Evolutionary conservation across 2,888 invertebrate species (phyloP), one percentile per base, ranked within the genome.

Genomic region (Gastrophysa polygoni): DNA sequence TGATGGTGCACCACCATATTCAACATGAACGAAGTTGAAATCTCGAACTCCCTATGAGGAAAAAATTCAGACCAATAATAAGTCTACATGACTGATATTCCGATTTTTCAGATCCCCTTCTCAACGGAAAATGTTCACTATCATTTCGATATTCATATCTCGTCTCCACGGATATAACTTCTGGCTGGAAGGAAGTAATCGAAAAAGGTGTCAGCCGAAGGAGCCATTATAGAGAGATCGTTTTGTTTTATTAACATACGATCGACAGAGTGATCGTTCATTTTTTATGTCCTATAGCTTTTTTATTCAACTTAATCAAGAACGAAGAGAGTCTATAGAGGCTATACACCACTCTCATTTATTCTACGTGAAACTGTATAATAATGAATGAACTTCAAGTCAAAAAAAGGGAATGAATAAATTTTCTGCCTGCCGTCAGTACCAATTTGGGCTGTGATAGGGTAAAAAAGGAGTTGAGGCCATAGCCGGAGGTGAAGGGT

Each of bases 221-320:
- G n/a, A 10, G 29, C 32, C 49, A 7, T 49, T 20, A 48, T 8
- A 14, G 17, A 49, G 16, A 49, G 20, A 17, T 50, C 50, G 16
- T n/a, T 50, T 50, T 50, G 50, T 50, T 50, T 50, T 29, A 50
- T 50, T 32, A 50, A 29, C 50, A 28, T 50, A 50, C 28, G 50
- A 50, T 50, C 28, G 50, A 16, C 24, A 49, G n/a, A 11, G 32
- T 24, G 24, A 7, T 50, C 29, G 28, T 50, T 28, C 29, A 3
- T 16, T 14, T 50, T 50, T 50, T 11, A 32, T 32, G 32, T 32
- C 7, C 32, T 32, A 14, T 14, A 38, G 38, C n/a, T 38, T 38
- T 32, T 32, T 32, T 11, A 10, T 38, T 38, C 14, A 8, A 38
- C 38, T 38, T n/a, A 38, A 38, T 38, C 14, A 38, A 38, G 38